phyloP scores from a whole-genome alignment of 2,113 vertebrate genomes.

The Hystrix cristata region DNA sequence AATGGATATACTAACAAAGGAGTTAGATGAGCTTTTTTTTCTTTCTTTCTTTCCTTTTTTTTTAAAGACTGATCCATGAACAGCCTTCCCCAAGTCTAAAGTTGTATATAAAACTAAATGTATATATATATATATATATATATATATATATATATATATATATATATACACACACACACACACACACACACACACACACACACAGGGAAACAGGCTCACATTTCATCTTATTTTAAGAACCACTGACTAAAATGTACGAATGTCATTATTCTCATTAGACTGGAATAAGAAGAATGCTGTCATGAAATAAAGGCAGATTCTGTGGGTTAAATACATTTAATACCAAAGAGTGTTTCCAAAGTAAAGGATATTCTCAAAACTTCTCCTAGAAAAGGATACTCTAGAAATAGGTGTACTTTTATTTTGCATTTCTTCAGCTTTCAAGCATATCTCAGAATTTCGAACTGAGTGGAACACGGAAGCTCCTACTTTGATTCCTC shows the following conservation, averaged over 20 bases:
- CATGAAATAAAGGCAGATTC: background rate
- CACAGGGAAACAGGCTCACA: background rate
- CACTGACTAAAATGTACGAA: background rate
- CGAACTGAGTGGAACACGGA: background rate
- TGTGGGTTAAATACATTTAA: background rate
- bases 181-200: too few relatives aligned
- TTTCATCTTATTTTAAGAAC: conserved; percentile 33
- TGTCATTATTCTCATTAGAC: background rate
- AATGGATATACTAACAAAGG: background rate
- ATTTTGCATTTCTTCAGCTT: background rate
- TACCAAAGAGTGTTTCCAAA: background rate
- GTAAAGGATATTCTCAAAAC: background rate
- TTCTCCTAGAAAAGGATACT: background rate
- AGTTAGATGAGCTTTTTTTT: background rate
- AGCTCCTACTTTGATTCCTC: background rate
- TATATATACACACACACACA: too few relatives aligned
- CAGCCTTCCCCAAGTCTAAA: background rate
- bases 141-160: too few relatives aligned
- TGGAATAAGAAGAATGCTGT: background rate
- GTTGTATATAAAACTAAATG: background rate
- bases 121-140: too few relatives aligned
- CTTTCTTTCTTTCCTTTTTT: background rate
- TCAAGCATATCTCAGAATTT: background rate
- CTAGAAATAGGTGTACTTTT: background rate
- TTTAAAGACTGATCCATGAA: background rate